Base-by-base conservation (phyloP, 2,113 vertebrate genomes). In the Pituophis catenifer region DNA sequence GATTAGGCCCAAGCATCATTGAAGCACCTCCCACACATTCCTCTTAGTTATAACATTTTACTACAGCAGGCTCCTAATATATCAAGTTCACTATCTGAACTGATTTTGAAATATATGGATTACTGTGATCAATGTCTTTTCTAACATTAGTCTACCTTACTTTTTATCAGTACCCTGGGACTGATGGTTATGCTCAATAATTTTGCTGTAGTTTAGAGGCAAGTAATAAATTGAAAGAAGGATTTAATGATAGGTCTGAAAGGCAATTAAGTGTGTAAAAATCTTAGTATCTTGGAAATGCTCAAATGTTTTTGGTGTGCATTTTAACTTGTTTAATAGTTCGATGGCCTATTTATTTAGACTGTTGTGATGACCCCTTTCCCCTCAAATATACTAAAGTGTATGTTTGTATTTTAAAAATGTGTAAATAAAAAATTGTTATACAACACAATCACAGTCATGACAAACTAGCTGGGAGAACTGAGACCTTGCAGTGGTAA, bases 141-240 rank as follows among this genome's bases (percentile, higher is more conserved):
- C 58, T 93, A 26, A 54, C 57, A 15, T 21, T 94, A 6, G 53
- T 55, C 94, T 52, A 3, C 19, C 10, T 0, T 3, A n/a, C 1
- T 58, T 95, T 95, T 92, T 62, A 53, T 92, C 26, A 91, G 11
- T 52, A 91, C 21, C 2, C 2, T 8, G 86, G 5, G 90, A 92
- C 54, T 54, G 59, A 89, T 81, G 90, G 70, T 52, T 38, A 92
- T 59, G 13, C 12, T 29, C 86, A 91, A 52, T 11, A 87, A 3
- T 0, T 2, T 90, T 89, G 29, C 10, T 89, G 17, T 26, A 50
- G 1, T 94, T 2, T 86, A 44, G 1, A 87, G 19, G 13, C 1
- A 93, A 93, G 94, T 48, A 24, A 93, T 70, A 92, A 94, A 92
- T 10, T 90, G 87, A 58, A 90, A 53, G 58, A 93, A 90, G 29